Base-by-base conservation (phyloP, 2,797 vertebrate genomes). In the Gymnodraco acuticeps region DNA sequence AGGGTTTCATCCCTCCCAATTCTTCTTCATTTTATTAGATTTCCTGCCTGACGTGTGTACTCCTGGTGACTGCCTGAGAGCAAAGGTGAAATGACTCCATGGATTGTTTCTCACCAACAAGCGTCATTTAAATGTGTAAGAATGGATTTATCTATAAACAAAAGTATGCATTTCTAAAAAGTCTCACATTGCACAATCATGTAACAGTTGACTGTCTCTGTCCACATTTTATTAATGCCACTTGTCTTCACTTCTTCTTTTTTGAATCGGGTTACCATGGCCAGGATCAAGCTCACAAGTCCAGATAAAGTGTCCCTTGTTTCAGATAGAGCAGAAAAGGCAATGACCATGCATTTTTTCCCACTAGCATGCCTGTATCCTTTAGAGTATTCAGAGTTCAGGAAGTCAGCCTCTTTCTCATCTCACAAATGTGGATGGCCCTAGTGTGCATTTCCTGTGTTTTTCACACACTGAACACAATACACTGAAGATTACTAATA, bases 351-450 rank as follows among this genome's bases (percentile, higher is more conserved):
- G 80, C 85, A 74, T 86, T 88, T 85, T 89, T 88, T 86, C 84
- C 86, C 83, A 90, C 87, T 79, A 78, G 78, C 91, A 92, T 93
- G 89, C 87, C 69, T 93, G 75, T 91, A 93, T 94, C 87, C 93
- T 93, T 93, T 77, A 73, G 92, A 91, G 93, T 90, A 93, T 94
- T 92, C 80, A 83, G 79, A 91, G 93, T 93, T 94, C 93, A 94
- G 87, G 83, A 94, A 92, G 91, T 93, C 91, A 89, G 88, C 60
- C 75, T 84, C 84, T 90, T 95, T 93, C 92, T 94, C 93, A 94
- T 92, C 89, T 88, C 87, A 85, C 85, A 93, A 91, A 93, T 88
- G 90, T 89, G 76, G 85, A 92, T 84, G 84, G 85, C 80, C 86
- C 33, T 20, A 61, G 82, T 91, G 80, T 92, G 91, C 82, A 90